Percentiles rank a stretch among this genome's conserved stretches.
These are phyloP conservation scores for Volucella inanis DNA, from an alignment of 2,888 invertebrate species.

Conservation along the genomic window DNA sequence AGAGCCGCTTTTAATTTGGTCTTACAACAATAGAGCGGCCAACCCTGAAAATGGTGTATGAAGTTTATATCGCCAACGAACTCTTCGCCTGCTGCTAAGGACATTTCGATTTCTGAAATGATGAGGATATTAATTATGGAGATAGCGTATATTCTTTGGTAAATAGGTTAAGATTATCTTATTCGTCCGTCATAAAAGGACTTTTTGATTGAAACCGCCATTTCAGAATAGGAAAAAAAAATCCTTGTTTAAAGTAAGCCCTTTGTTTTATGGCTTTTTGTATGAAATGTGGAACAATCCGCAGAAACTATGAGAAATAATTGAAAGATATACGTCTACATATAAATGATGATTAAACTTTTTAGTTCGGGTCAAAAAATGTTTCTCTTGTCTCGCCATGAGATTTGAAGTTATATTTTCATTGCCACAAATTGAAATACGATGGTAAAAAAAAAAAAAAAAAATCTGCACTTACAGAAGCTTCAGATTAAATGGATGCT, in stretches of 20 bases:
- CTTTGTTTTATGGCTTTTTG: constrained; percentile 17
- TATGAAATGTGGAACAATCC: constrained; percentile 2
- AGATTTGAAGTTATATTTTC: background rate
- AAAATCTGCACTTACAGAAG: too few relatives aligned
- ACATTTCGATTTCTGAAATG: constrained; percentile 37
- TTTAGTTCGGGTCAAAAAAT: background rate
- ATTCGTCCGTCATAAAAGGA: constrained; percentile 22
- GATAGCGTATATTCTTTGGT: constrained; percentile 25
- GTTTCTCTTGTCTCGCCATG: background rate
- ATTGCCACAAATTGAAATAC: too few relatives aligned
- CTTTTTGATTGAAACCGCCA: constrained; percentile 26
- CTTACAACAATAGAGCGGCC: constrained; percentile 20
- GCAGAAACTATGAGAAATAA: constrained; percentile 41
- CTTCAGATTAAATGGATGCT: too few relatives aligned
- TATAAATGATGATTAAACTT: background rate
- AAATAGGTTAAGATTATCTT: constrained; percentile 48
- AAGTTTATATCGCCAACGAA: constrained; percentile 15
- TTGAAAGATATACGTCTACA: constrained; percentile 51
- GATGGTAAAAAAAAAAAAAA: too few relatives aligned
- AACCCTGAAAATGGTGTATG: background rate
- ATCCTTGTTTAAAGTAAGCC: constrained; percentile 7
- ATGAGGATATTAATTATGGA: constrained; percentile 48
- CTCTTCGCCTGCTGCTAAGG: constrained; percentile 10
- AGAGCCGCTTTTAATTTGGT: constrained; percentile 8
- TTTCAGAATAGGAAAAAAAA: constrained; percentile 12